A percentile compares a stretch with the other conserved stretches of the same genome.
These are phyloP conservation scores for Glyptemys insculpta DNA, from an alignment of 2,797 vertebrate species.

Conservation along the genomic window DNA sequence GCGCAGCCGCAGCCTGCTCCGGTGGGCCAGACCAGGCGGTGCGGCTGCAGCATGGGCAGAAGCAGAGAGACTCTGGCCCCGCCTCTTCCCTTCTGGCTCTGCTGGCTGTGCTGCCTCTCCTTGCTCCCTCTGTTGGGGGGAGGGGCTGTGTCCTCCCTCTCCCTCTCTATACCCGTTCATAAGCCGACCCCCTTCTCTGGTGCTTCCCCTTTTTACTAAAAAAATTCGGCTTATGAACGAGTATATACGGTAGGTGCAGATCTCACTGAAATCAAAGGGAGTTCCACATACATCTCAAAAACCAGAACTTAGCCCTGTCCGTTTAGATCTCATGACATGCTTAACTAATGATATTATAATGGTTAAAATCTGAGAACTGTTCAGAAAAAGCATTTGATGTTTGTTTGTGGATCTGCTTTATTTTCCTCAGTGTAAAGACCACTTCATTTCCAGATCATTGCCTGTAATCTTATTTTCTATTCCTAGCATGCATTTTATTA, in stretches of 20 bases:
- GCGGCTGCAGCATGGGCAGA: too few relatives aligned
- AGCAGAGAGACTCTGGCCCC: too few relatives aligned
- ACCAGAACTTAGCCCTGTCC: background rate
- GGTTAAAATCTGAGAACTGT: background rate
- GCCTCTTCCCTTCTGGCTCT: too few relatives aligned
- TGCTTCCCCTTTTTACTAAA: too few relatives aligned
- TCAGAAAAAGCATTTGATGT: background rate
- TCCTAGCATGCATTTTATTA: constrained; percentile 32
- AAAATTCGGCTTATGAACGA: too few relatives aligned
- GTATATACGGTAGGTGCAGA: background rate
- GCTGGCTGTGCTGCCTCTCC: too few relatives aligned
- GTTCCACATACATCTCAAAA: background rate
- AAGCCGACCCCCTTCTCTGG: too few relatives aligned
- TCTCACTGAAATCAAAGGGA: background rate
- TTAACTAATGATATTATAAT: background rate
- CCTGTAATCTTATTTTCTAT: constrained; percentile 31
- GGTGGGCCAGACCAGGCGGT: too few relatives aligned
- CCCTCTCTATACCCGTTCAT: too few relatives aligned
- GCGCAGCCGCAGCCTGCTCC: too few relatives aligned
- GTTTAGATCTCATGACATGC: background rate
- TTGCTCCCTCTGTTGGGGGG: too few relatives aligned
- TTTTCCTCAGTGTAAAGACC: background rate
- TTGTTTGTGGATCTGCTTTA: background rate
- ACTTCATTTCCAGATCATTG: background rate
- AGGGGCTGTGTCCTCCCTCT: too few relatives aligned